Evolutionary conservation across 2,113 vertebrate genomes (phyloP).

Genomic region (Ivindomyrus marchei): DNA sequence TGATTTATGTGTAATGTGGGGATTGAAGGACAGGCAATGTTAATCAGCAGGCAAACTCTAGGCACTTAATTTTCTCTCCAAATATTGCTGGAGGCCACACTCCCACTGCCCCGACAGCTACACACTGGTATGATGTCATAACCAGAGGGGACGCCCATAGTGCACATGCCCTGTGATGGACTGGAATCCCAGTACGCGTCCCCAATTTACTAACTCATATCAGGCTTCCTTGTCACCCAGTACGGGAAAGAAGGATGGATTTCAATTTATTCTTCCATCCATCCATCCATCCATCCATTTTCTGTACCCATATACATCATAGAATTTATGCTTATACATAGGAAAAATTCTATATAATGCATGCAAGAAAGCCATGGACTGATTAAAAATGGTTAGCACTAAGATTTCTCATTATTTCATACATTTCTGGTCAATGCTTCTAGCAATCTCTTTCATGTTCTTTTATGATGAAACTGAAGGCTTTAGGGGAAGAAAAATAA

Average conservation of each 20-base stretch:
- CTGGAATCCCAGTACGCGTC: background rate
- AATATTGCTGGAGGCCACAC: background rate
- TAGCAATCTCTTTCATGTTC: background rate
- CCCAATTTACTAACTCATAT: background rate
- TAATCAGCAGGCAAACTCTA: background rate
- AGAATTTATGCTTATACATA: background rate
- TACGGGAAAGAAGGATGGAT: background rate
- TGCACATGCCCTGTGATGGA: background rate
- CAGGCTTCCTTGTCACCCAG: background rate
- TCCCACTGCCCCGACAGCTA: background rate
- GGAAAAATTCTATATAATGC: background rate
- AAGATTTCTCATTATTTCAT: background rate
- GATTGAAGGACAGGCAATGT: background rate
- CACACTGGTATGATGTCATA: background rate
- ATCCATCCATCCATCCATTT: background rate
- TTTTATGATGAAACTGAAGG: background rate
- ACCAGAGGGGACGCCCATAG: background rate
- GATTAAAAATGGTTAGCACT: background rate
- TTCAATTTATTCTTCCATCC: background rate
- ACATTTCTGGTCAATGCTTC: background rate
- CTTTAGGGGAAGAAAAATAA: background rate
- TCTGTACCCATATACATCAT: background rate
- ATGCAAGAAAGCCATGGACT: background rate
- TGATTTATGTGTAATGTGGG: background rate
- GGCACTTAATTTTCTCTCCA: background rate